A percentile compares a stretch with the other conserved stretches of the same genome.
These are phyloP conservation scores for Drosophila birchii DNA, from an alignment of 2,888 invertebrate genomes.

Conservation along the genomic window DNA sequence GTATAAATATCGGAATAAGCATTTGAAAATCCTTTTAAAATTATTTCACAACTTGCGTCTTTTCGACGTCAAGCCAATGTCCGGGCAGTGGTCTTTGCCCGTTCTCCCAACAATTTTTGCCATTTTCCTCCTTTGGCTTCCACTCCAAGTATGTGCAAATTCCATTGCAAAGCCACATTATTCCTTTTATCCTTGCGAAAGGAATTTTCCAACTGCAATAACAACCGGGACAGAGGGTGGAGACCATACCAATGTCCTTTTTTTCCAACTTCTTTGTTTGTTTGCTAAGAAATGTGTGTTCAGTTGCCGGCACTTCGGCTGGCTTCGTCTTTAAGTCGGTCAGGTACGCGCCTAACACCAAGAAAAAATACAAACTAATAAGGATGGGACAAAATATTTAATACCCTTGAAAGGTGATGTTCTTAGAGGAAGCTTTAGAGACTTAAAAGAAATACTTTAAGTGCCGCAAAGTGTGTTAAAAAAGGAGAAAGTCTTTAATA, in stretches of 20 bases:
- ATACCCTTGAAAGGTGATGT: conserved; percentile 7
- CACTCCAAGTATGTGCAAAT: conserved; percentile 79
- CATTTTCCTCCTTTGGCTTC: conserved; percentile 37
- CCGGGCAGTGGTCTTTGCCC: conserved; percentile 16
- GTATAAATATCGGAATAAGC: conserved; percentile 79
- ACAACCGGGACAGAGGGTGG: conserved; percentile 54
- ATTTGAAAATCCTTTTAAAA: conserved; percentile 80
- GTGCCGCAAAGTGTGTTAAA: too few relatives aligned
- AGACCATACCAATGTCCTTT: conserved; percentile 35
- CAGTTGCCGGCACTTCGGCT: conserved; percentile 26
- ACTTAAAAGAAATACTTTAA: background rate
- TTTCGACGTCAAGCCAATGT: conserved; percentile 68
- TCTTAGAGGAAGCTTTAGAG: background rate
- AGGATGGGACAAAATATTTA: conserved; percentile 9
- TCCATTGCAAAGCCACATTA: conserved; percentile 82
- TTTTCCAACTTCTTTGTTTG: conserved; percentile 42
- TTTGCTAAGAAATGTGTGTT: conserved; percentile 53
- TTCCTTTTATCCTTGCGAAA: conserved; percentile 79
- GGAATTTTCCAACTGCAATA: conserved; percentile 80
- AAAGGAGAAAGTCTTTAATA: too few relatives aligned
- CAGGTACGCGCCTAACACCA: conserved; percentile 53
- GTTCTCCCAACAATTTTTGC: conserved; percentile 8
- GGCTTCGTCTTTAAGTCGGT: conserved; percentile 41
- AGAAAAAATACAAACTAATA: conserved; percentile 20
- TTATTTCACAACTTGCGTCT: conserved; percentile 79